Evolutionary conservation across 2,888 invertebrate species (phyloP).

Genomic region (Chydorus sphaericus): DNA sequence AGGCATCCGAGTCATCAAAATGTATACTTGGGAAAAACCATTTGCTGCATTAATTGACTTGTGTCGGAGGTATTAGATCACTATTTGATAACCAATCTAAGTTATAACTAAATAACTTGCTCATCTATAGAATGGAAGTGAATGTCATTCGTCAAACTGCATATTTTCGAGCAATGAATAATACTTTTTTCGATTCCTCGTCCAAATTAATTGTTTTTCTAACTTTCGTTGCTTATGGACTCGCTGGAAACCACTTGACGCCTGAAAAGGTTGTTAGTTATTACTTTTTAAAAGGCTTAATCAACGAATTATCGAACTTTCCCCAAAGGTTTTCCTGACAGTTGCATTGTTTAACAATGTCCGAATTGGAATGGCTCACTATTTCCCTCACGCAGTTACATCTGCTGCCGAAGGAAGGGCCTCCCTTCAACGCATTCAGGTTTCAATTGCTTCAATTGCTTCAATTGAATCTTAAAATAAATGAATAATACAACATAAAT

Average conservation of each 20-base stretch:
- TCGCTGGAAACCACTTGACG: conserved; percentile 26
- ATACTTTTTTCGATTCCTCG: conserved; percentile 31
- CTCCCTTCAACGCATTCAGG: conserved; percentile 48
- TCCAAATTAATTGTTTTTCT: conserved; percentile 32
- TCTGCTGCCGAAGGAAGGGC: conserved; percentile 65
- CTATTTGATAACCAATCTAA: not conserved
- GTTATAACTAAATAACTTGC: not conserved
- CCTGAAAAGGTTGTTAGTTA: conserved; percentile 24
- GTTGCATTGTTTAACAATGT: conserved; percentile 81
- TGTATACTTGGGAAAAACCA: conserved; percentile 41
- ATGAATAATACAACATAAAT: too few relatives aligned
- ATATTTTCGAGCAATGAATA: conserved; percentile 27
- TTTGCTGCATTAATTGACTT: conserved; percentile 28
- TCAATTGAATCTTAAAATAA: too few relatives aligned
- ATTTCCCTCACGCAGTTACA: conserved; percentile 71
- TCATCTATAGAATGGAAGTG: conserved; percentile 24
- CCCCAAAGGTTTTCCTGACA: conserved; percentile 53
- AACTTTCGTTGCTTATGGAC: conserved; percentile 28
- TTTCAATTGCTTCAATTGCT: too few relatives aligned
- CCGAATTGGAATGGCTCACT: conserved; percentile 43
- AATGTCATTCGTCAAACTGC: conserved; percentile 23
- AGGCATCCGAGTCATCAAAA: conserved; percentile 39
- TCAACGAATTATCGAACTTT: not conserved
- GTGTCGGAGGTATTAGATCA: conserved; percentile 1
- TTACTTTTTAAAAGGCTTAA: not conserved